A percentile compares a stretch with the other conserved stretches of the same genome.
phyloP scores from a whole-genome alignment of 2,113 vertebrate species.

The Progne subis region DNA sequence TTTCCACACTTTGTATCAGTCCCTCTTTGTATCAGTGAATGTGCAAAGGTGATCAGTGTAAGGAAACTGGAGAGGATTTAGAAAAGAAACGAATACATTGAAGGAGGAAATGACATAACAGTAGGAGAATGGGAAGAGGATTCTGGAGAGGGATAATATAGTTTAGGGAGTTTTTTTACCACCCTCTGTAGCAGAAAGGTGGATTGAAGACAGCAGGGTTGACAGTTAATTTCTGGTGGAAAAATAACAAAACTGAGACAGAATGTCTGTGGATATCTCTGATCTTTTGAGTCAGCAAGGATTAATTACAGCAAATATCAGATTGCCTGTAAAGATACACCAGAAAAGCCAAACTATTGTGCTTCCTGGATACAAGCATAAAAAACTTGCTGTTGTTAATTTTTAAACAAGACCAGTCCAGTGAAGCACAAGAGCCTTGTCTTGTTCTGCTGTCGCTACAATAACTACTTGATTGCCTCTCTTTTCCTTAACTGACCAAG shows the following conservation, averaged over 20 bases:
- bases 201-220: not conserved
- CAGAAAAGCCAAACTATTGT: not conserved
- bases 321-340: not conserved
- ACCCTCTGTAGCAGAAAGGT: not conserved
- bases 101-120: not conserved
- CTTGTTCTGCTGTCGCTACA: not conserved
- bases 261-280: not conserved
- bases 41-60: not conserved
- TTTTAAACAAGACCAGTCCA: not conserved
- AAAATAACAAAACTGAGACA: not conserved
- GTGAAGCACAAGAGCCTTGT: not conserved
- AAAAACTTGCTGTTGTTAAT: not conserved
- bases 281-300: not conserved
- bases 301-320: conserved; percentile 27
- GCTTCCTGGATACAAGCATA: not conserved
- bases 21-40: not conserved
- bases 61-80: not conserved
- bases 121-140: not conserved
- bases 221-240: not conserved
- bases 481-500: not conserved
- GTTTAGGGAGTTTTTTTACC: not conserved
- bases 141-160: not conserved
- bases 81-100: not conserved
- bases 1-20: not conserved
- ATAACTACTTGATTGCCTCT: not conserved